Evolutionary conservation across 1,140 invertebrate genomes (phyloP), one percentile per base, ranked within the genome.

Genomic region (Drosophila quadrilineata): DNA sequence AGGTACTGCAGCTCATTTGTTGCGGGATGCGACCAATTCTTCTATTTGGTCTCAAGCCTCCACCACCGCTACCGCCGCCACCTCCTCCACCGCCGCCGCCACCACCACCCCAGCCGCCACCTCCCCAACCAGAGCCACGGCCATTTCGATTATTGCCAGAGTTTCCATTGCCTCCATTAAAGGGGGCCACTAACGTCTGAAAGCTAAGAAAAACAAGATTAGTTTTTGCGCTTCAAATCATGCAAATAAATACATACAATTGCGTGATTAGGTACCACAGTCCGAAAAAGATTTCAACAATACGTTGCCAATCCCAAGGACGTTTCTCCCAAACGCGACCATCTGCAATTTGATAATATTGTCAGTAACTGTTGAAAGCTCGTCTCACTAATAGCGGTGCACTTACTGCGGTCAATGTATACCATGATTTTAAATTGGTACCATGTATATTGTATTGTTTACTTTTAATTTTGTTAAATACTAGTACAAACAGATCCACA

Each of bases 271-370:
- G 19, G 14, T 62, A 79, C 79, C 79, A 85, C 6, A 85, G 53
- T 4, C 58, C 66, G 2, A 71, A 8, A 28, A 85, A 85, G 8
- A 85, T 70, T 40, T 64, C 74, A n/a, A 79, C 49, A 21, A 85
- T 35, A 6, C 79, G 71, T 16, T 46, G 54, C 58, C 56, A 71
- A 35, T 85, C 80, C 79, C 79, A 85, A 56, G 79, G 79, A 45
- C 79, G 79, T 38, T 75, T 74, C 35, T 85, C 79, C 66, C 79
- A 85, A n/a, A 85, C 67, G n/a, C 74, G 74, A 70, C 79, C 79
- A 79, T 63, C 79, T 85, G 9, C 1, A 54, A 52, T 24, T 8
- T 35, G 0, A 22, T 3, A 36, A 17, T 6, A 50, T 3, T 1
- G 8, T 24, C 6, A 14, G 21, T 12, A 14, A 6, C 16, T 2